Evolutionary conservation across 1,140 invertebrate species (phyloP).

Genomic region (Magallana angulata): DNA sequence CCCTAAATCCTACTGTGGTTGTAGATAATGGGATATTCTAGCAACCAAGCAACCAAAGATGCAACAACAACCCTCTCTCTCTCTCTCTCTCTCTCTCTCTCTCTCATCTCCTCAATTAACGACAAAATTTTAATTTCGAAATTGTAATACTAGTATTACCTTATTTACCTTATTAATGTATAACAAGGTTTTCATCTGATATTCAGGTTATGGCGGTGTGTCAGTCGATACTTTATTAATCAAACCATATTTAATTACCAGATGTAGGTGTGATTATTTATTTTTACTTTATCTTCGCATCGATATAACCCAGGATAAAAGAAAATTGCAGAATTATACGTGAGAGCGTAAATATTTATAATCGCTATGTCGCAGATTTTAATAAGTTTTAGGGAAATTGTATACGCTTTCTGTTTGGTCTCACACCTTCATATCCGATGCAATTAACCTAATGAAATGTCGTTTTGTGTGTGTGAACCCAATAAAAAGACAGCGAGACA

Average conservation of each 20-base stretch:
- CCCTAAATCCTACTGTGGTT: too few relatives aligned
- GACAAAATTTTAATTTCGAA: too few relatives aligned
- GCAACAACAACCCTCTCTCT: too few relatives aligned
- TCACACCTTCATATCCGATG: conserved; percentile 3
- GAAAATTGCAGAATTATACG: background rate
- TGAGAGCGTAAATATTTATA: conserved; percentile 14
- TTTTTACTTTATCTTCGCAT: background rate
- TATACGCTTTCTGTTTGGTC: background rate
- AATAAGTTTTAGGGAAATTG: conserved; percentile 16
- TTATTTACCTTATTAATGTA: too few relatives aligned
- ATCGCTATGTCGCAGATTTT: background rate
- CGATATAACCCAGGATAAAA: background rate
- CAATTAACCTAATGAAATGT: conserved; percentile 9
- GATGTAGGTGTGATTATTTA: conserved; percentile 36
- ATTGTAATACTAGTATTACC: too few relatives aligned
- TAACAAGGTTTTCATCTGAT: too few relatives aligned
- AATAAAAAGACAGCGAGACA: background rate
- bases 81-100: too few relatives aligned
- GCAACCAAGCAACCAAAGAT: too few relatives aligned
- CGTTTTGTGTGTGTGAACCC: conserved; percentile 1
- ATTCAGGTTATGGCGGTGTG: background rate
- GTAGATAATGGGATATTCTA: too few relatives aligned
- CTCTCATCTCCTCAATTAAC: too few relatives aligned
- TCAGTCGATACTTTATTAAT: conserved; percentile 10
- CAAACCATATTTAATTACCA: conserved; percentile 15